Evolutionary conservation across 2,113 vertebrate genomes (phyloP), one percentile per base, ranked within the genome.

Genomic region (Nestor notabilis): DNA sequence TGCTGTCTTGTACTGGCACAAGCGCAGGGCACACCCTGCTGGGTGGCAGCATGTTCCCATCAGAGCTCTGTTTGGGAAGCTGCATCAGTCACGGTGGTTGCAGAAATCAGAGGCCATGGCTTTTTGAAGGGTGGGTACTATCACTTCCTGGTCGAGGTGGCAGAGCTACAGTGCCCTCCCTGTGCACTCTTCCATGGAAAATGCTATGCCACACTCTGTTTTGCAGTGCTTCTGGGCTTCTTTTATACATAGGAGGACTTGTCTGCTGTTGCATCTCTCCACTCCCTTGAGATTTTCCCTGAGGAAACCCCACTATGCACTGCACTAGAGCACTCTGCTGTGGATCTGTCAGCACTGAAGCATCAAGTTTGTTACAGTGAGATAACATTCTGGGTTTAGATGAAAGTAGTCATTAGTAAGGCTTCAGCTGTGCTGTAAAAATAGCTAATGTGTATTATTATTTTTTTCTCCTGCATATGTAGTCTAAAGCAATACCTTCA

Each of bases 291-390:
- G 15, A 25, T 17, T 14, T 75, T 49, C 9, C 55, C 43, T 43
- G 23, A 44, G 20, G 27, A 90, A 95, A 46, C 5, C 6, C 14
- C 5, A 4, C 3, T 31, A 9, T 11, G 3, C 6, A 18, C 28
- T 1, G 1, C 2, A 7, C 2, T 33, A 20, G 35, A 65, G 10
- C 1, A 2, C 12, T 78, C 17, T 0, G 1, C 20, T 58, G 21
- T 1, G 1, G 8, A 61, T 33, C 0, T 2, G 1, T 23, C 76
- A 81, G 21, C 63, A 49, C 14, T 8, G 9, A 8, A 14, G 31
- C 39, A 53, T 27, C 24, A 61, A 33, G 10, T 18, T 18, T 39
- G 55, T 61, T 72, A 77, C 2, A 3, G 3, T 20, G 29, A 72
- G 2, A 41, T 41, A 52, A 61, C 6, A 4, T 37, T 15, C 11